phyloP scores from a whole-genome alignment of 2,797 vertebrate species.

The Balearica regulorum region DNA sequence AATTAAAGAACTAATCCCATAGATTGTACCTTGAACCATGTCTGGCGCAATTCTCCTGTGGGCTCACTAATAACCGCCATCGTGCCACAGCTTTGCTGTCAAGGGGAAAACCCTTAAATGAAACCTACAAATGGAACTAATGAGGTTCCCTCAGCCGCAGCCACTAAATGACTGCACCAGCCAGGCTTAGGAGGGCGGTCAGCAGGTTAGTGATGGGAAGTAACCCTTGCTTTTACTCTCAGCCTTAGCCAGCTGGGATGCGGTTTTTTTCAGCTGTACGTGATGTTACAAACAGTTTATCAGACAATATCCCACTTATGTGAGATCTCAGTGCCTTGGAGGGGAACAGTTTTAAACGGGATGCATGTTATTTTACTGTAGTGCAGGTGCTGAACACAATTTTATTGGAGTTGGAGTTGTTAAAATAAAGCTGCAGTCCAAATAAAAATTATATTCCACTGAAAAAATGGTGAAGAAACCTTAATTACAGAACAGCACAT shows the following conservation, averaged over 20 bases:
- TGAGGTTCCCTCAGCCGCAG: background rate
- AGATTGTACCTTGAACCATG: background rate
- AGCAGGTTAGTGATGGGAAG: background rate
- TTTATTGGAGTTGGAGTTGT: background rate
- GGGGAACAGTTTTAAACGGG: background rate
- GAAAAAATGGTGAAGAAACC: background rate
- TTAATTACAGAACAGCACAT: background rate
- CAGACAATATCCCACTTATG: background rate
- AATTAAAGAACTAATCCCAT: background rate
- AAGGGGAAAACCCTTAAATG: background rate
- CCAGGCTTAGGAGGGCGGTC: background rate
- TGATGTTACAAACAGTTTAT: background rate
- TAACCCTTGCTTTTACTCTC: background rate
- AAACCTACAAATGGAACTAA: constrained; percentile 30
- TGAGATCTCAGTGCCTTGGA: background rate
- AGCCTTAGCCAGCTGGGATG: background rate
- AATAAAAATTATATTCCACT: background rate
- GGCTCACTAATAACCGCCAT: background rate
- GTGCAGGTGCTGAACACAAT: background rate
- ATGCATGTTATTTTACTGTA: background rate
- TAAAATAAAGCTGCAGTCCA: background rate
- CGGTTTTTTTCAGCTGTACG: background rate
- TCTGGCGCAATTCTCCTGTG: background rate
- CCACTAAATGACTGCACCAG: background rate
- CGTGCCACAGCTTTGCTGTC: background rate